These are phyloP conservation scores for Chaetorhynchus papuensis DNA, from an alignment of 2,113 vertebrate genomes.

Conservation along the genomic window DNA sequence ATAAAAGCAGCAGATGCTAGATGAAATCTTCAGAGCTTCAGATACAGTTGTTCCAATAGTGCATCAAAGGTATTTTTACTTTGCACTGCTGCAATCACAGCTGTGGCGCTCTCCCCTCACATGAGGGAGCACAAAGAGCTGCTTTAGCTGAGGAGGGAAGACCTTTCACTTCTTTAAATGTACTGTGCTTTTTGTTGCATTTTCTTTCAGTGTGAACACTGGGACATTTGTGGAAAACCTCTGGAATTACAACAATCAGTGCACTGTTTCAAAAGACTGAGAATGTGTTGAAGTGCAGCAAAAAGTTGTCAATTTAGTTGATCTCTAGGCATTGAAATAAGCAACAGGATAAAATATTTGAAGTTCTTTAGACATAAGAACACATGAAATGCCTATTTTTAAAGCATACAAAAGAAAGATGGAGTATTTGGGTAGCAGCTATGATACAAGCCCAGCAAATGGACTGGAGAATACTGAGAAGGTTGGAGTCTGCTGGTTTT, in stretches of 20 bases:
- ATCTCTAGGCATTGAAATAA: not conserved
- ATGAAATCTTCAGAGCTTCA: not conserved
- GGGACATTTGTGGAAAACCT: slow-evolving; percentile 13
- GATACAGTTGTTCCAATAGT: not conserved
- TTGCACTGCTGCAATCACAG: not conserved
- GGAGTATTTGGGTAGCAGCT: not conserved
- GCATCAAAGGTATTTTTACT: not conserved
- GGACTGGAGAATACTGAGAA: not conserved
- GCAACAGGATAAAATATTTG: not conserved
- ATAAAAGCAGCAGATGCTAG: not conserved
- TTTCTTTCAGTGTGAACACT: not conserved
- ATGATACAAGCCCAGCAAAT: not conserved
- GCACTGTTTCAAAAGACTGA: not conserved
- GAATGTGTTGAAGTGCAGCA: not conserved
- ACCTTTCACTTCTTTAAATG: not conserved
- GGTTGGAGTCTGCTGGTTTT: not conserved
- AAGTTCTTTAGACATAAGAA: not conserved
- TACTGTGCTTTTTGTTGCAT: not conserved
- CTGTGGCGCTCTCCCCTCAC: not conserved
- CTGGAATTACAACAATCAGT: not conserved
- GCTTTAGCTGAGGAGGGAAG: not conserved
- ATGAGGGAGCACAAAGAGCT: not conserved
- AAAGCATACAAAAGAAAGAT: not conserved
- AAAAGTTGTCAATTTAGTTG: not conserved
- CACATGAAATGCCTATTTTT: not conserved